These are phyloP conservation scores for Drosophila sp. DNA, from an alignment of 1,140 invertebrate genomes.

Conservation along the genomic window DNA sequence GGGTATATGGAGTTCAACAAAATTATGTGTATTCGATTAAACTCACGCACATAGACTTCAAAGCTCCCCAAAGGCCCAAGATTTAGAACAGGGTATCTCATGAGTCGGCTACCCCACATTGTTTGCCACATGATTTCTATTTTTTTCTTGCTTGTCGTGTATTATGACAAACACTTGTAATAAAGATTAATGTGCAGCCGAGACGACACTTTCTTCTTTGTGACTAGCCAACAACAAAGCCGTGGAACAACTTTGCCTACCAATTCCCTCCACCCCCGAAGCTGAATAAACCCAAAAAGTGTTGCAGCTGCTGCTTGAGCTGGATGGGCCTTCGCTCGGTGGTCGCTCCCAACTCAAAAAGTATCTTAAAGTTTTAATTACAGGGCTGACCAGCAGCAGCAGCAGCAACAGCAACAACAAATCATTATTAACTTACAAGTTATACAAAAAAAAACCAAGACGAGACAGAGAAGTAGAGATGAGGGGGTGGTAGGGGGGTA, in stretches of 20 bases:
- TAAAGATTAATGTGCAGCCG: constrained; percentile 72
- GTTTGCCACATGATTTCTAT: background rate
- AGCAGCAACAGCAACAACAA: constrained; percentile 45
- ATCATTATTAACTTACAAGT: constrained; percentile 75
- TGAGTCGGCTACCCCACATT: background rate
- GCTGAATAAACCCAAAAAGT: constrained; percentile 23
- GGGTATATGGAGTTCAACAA: too few relatives aligned
- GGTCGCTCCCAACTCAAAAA: constrained; percentile 63
- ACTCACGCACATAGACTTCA: too few relatives aligned
- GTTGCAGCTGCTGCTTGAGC: constrained; percentile 49
- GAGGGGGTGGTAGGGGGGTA: background rate
- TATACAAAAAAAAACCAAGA: constrained; percentile 36
- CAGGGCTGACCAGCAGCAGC: constrained; percentile 63
- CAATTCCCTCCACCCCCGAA: background rate
- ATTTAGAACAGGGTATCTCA: background rate
- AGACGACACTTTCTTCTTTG: constrained; percentile 24
- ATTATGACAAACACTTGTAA: constrained; percentile 78
- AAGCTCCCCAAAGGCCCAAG: too few relatives aligned
- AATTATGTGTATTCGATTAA: too few relatives aligned
- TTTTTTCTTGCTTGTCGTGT: constrained; percentile 23
- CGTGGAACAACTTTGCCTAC: constrained; percentile 58
- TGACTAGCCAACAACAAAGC: constrained; percentile 21
- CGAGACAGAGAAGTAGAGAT: background rate
- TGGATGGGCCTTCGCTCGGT: background rate
- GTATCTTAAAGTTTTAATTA: constrained; percentile 80